Evolutionary conservation across 2,797 vertebrate genomes (phyloP).

Genomic region (Characodon lateralis): DNA sequence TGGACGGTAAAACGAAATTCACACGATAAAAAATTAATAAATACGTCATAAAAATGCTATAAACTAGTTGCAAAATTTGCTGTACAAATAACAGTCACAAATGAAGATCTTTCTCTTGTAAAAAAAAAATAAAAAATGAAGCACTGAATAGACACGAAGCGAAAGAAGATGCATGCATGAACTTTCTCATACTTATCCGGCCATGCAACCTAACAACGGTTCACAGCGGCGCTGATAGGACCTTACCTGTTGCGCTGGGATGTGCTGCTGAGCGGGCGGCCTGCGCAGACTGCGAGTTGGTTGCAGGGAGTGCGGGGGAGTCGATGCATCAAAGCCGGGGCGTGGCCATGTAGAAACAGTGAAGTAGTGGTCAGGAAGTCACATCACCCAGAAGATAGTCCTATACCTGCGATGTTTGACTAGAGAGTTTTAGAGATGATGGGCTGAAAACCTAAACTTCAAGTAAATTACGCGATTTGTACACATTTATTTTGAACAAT

Average conservation of each 20-base stretch:
- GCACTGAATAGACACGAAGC: neutral
- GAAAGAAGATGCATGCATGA: conserved; percentile 25
- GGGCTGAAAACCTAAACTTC: too few relatives aligned
- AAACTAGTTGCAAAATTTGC: neutral
- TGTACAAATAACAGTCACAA: conserved; percentile 1
- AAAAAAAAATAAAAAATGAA: neutral
- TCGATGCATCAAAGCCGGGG: conserved; percentile 55
- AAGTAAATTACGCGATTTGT: neutral
- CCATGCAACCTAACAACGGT: conserved; percentile 10
- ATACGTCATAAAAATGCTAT: neutral
- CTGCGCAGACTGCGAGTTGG: conserved; percentile 55
- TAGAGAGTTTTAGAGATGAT: neutral
- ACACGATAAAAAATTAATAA: conserved; percentile 4
- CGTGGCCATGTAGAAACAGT: conserved; percentile 59
- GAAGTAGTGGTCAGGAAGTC: conserved; percentile 26
- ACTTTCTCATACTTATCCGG: conserved; percentile 12
- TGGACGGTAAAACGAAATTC: neutral
- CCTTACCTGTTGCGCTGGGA: conserved; percentile 78
- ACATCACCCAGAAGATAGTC: conserved; percentile 14
- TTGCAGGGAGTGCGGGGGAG: conserved; percentile 30
- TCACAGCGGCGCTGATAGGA: conserved; percentile 34
- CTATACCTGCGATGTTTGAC: neutral
- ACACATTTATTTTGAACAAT: neutral
- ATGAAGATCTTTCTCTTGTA: neutral
- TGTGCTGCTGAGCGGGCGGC: conserved; percentile 61